phyloP scores from a whole-genome alignment of 2,797 vertebrate genomes.

The Argya squamiceps region DNA sequence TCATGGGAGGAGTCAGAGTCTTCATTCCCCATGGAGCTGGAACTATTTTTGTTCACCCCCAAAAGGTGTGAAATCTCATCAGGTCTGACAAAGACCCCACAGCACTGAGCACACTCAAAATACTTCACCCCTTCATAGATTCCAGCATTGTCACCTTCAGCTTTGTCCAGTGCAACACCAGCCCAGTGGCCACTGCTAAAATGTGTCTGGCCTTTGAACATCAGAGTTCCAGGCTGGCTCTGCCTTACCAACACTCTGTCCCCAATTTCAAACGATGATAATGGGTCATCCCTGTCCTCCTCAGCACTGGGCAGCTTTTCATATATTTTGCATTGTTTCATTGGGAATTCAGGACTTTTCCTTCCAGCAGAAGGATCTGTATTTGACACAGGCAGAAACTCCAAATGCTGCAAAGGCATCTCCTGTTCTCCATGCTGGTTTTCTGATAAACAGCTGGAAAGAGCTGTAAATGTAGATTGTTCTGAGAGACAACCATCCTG shows the following conservation, averaged over 20 bases:
- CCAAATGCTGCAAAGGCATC: not conserved
- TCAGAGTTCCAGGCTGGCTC: constrained; percentile 60
- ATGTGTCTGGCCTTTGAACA: constrained; percentile 62
- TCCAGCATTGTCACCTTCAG: constrained; percentile 68
- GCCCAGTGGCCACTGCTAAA: constrained; percentile 70
- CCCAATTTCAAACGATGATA: constrained; percentile 58
- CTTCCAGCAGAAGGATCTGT: not conserved
- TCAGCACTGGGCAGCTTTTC: not conserved
- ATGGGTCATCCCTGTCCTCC: constrained; percentile 31
- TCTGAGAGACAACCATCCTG: not conserved
- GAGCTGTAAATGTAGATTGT: not conserved
- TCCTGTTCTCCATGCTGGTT: not conserved
- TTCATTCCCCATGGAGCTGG: not conserved
- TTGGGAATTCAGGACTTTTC: not conserved
- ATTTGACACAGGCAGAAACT: not conserved
- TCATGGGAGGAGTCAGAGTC: constrained; percentile 30
- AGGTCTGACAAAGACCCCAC: constrained; percentile 69
- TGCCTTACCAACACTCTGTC: constrained; percentile 70
- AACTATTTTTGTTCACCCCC: not conserved
- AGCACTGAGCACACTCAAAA: constrained; percentile 64
- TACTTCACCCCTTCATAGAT: constrained; percentile 66
- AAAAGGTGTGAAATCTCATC: constrained; percentile 58
- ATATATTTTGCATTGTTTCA: not conserved
- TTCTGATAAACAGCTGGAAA: not conserved
- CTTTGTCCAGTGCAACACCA: constrained; percentile 68